These are phyloP conservation scores for Clepsis dumicolana DNA, from an alignment of 2,888 invertebrate genomes.

Conservation along the genomic window DNA sequence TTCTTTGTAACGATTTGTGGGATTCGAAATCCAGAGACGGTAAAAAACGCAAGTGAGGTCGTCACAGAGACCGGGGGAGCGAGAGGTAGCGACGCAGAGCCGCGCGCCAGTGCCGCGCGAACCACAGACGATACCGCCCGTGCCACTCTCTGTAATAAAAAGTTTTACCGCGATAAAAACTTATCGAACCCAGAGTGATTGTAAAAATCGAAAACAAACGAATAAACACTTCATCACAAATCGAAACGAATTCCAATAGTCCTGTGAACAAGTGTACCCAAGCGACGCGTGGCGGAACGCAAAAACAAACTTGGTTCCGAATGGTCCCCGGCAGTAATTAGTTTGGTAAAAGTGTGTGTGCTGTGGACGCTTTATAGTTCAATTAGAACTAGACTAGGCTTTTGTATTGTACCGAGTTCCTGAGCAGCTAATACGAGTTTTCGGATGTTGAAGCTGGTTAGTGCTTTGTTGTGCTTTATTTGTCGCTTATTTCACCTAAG, in stretches of 20 bases:
- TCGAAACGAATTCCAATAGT: slow-evolving; percentile 68
- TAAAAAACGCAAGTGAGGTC: slow-evolving; percentile 66
- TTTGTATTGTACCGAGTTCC: slow-evolving; percentile 60
- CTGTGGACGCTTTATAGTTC: slow-evolving; percentile 77
- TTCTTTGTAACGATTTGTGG: slow-evolving; percentile 45
- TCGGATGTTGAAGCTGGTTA: slow-evolving; percentile 82
- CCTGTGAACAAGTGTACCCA: slow-evolving; percentile 69
- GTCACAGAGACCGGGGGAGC: slow-evolving; percentile 63
- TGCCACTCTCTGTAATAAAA: slow-evolving; percentile 50
- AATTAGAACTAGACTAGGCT: slow-evolving; percentile 76
- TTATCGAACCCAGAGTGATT: slow-evolving; percentile 66
- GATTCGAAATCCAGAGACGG: slow-evolving; percentile 60
- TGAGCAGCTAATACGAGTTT: slow-evolving; percentile 59
- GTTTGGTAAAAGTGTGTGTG: slow-evolving; percentile 84
- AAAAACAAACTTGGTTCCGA: slow-evolving; percentile 76
- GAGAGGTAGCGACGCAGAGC: slow-evolving; percentile 60
- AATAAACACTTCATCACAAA: slow-evolving; percentile 59
- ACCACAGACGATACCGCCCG: slow-evolving; percentile 65
- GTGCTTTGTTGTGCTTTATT: slow-evolving; percentile 60
- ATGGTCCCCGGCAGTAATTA: slow-evolving; percentile 77
- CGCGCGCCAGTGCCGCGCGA: slow-evolving; percentile 66
- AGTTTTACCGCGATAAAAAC: slow-evolving; percentile 60
- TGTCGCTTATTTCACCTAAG: slow-evolving; percentile 52
- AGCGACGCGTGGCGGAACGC: slow-evolving; percentile 75
- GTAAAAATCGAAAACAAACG: slow-evolving; percentile 58